phyloP scores from a whole-genome alignment of 1,140 invertebrate species.

The Berghia stephanieae region DNA sequence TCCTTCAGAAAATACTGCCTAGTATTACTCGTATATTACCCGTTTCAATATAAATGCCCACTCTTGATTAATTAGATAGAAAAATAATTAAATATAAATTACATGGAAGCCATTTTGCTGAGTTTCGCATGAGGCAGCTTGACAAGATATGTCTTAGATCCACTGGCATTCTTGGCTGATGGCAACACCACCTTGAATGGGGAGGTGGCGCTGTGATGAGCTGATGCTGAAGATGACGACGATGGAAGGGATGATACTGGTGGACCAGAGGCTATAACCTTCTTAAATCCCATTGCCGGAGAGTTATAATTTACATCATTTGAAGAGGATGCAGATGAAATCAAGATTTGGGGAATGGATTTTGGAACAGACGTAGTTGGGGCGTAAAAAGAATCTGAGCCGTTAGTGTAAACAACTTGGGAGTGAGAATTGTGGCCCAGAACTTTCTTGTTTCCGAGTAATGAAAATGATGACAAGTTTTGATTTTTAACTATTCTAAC shows the following conservation, averaged over 20 bases:
- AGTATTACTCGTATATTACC: constrained; percentile 51
- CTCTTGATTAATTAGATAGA: background rate
- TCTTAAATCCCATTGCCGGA: no score
- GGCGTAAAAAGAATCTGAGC: no score
- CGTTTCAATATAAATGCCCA: background rate
- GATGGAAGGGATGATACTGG: constrained; percentile 13
- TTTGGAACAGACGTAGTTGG: constrained; percentile 1
- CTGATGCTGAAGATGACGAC: constrained; percentile 14
- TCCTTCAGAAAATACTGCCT: no score
- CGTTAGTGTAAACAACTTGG: no score
- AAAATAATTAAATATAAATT: background rate
- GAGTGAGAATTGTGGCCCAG: no score
- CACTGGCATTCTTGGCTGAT: background rate
- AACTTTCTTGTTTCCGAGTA: no score
- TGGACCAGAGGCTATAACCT: no score
- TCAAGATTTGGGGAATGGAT: background rate
- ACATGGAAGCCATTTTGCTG: constrained; percentile 21
- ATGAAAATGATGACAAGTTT: no score
- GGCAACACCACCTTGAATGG: constrained; percentile 24
- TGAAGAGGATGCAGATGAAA: background rate
- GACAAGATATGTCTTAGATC: background rate
- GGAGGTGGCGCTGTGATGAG: constrained; percentile 16
- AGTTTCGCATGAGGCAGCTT: constrained; percentile 8
- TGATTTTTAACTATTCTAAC: no score
- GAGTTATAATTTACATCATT: background rate